Evolutionary conservation across 1,140 invertebrate genomes (phyloP).

Genomic region (Lasioglossum albipes): DNA sequence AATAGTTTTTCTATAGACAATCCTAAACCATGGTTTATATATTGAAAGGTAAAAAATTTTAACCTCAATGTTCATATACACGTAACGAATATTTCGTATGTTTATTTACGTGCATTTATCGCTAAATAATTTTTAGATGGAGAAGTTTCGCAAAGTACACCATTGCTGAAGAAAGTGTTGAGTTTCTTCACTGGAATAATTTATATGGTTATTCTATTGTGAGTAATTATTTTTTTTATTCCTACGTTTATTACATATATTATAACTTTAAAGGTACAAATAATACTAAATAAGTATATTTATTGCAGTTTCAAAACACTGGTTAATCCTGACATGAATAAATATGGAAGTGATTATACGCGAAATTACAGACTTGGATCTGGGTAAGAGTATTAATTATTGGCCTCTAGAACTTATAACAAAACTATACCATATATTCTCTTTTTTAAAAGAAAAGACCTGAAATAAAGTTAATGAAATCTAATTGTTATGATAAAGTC

Average conservation of each 20-base stretch:
- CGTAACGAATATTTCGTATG: neutral
- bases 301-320: constrained; percentile 63
- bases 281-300: neutral
- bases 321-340: constrained; percentile 56
- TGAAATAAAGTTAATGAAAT: too few relatives aligned
- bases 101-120: neutral
- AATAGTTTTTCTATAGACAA: neutral
- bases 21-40: constrained; percentile 55
- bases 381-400: constrained; percentile 55
- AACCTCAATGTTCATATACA: constrained; percentile 1
- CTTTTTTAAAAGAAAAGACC: too few relatives aligned
- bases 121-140: constrained; percentile 56
- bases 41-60: constrained; percentile 43
- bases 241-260: neutral
- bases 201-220: constrained; percentile 67
- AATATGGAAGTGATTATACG: constrained; percentile 48
- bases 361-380: constrained; percentile 62
- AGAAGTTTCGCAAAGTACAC: constrained; percentile 36
- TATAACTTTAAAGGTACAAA: neutral
- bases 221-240: constrained; percentile 39
- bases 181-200: constrained; percentile 57
- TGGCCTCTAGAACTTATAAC: neutral
- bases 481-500: too few relatives aligned
- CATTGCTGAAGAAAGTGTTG: constrained; percentile 57
- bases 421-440: too few relatives aligned